Evolutionary conservation across 2,113 vertebrate genomes (phyloP).

Genomic region (Zosterops borbonicus): DNA sequence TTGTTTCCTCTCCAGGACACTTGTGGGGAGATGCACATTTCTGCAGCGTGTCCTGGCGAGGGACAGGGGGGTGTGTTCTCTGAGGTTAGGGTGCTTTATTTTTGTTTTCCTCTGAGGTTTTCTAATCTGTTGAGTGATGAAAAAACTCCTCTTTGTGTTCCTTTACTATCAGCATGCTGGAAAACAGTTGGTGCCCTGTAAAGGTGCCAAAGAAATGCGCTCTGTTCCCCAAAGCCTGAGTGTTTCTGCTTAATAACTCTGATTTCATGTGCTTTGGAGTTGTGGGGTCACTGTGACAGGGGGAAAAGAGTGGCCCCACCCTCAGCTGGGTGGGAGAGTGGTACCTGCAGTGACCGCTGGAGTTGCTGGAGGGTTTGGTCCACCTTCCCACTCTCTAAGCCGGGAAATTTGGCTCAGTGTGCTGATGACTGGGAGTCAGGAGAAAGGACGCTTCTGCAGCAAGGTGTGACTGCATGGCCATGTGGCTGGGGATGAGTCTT

Average conservation of each 20-base stretch:
- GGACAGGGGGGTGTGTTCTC: background rate
- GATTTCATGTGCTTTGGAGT: accelerated
- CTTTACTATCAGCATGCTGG: background rate
- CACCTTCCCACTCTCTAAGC: background rate
- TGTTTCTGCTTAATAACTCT: background rate
- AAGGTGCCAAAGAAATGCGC: background rate
- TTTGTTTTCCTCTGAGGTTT: background rate
- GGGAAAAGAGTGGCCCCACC: background rate
- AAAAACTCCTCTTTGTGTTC: conserved; percentile 34
- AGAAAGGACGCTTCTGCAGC: background rate
- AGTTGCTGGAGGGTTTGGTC: background rate
- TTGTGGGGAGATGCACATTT: background rate
- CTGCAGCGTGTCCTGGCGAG: background rate
- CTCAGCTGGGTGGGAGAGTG: background rate
- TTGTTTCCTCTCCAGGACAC: background rate
- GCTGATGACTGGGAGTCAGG: background rate
- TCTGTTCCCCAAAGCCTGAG: accelerated
- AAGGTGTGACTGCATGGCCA: background rate
- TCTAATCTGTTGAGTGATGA: conserved; percentile 31
- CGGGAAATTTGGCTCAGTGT: background rate
- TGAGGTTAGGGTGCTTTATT: background rate
- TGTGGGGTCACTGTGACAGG: accelerated
- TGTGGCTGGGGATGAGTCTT: background rate
- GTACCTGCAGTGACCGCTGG: background rate
- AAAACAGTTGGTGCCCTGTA: background rate